phyloP scores from a whole-genome alignment of 2,797 vertebrate genomes.

The Podargus strigoides region DNA sequence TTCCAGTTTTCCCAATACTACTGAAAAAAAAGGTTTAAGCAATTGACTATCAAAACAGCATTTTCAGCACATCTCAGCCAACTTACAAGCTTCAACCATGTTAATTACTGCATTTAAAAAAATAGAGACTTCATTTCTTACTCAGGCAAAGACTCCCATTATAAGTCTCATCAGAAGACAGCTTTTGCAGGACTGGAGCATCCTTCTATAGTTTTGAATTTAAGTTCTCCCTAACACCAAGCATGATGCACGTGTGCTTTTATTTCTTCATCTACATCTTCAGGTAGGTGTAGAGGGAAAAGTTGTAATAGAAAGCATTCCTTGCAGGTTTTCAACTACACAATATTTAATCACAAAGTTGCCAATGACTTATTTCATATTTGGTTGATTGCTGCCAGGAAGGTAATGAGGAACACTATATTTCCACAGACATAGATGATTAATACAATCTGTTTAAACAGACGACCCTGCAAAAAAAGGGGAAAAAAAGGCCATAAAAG shows the following conservation, averaged over 20 bases:
- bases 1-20: neutral
- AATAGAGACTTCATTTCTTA: neutral
- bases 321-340: neutral
- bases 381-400: conserved; percentile 74
- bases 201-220: neutral
- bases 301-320: neutral
- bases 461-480: conserved; percentile 69
- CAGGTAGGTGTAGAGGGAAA: neutral
- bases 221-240: neutral
- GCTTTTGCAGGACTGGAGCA: neutral
- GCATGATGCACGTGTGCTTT: neutral
- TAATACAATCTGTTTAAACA: conserved; percentile 79
- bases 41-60: neutral
- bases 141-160: neutral
- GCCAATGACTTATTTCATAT: conserved; percentile 60
- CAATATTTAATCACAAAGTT: neutral
- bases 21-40: neutral
- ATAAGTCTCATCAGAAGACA: neutral
- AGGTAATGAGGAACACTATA: conserved; percentile 71
- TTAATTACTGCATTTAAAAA: neutral
- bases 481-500: neutral
- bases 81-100: neutral
- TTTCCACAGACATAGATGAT: conserved; percentile 82
- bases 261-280: neutral
- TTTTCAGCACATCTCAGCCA: neutral